phyloP scores from a whole-genome alignment of 2,888 invertebrate species.

The Philereme transversata region DNA sequence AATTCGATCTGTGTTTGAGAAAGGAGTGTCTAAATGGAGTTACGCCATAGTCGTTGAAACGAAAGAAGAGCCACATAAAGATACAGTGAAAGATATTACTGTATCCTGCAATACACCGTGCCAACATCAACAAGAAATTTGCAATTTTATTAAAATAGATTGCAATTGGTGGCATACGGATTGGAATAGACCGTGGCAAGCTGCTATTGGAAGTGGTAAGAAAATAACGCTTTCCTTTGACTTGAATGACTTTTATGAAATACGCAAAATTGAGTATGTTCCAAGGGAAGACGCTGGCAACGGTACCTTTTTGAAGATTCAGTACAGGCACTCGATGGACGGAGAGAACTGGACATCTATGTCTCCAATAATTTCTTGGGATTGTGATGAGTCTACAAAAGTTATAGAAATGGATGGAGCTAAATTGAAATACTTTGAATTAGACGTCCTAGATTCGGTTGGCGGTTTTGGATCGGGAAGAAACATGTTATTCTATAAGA shows the following conservation, averaged over 20 bases:
- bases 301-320: constrained; percentile 60
- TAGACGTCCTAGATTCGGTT: constrained; percentile 56
- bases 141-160: constrained; percentile 48
- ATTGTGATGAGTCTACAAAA: constrained; percentile 52
- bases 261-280: constrained; percentile 62
- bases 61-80: constrained; percentile 51
- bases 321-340: constrained; percentile 58
- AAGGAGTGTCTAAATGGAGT: constrained; percentile 69
- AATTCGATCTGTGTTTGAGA: constrained; percentile 56
- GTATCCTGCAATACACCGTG: constrained; percentile 56
- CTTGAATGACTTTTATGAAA: constrained; percentile 46
- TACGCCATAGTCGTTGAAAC: constrained; percentile 51
- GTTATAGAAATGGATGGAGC: constrained; percentile 48
- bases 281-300: constrained; percentile 66
- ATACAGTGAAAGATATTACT: constrained; percentile 52
- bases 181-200: constrained; percentile 49
- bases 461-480: constrained; percentile 68
- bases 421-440: constrained; percentile 56
- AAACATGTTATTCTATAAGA: constrained; percentile 53
- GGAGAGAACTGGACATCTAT: constrained; percentile 53
- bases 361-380: constrained; percentile 51
- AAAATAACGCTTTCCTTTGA: constrained; percentile 54
- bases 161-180: constrained; percentile 57
- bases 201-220: constrained; percentile 42
- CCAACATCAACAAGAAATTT: constrained; percentile 52